Conservation (phyloP, 2,113 vertebrate species). For the Semnornis frantzii region DNA sequence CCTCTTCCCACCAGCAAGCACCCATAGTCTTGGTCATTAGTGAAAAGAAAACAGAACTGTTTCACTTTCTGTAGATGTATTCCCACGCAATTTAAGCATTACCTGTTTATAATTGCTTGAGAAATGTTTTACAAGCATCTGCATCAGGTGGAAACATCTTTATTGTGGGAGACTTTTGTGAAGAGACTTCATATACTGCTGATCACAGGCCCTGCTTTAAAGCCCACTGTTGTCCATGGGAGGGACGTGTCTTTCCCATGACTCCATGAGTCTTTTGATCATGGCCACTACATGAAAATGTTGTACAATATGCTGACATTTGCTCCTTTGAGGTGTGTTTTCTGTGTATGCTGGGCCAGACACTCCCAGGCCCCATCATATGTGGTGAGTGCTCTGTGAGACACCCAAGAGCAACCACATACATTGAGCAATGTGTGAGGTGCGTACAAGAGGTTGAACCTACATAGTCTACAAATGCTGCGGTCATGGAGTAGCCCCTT, state of each 20-base stretch:
- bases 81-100: constrained; percentile 51
- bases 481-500: not conserved
- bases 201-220: constrained; percentile 43
- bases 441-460: not conserved
- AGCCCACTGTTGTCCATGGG: constrained; percentile 16
- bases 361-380: accelerated
- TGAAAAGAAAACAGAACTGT: not conserved
- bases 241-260: not conserved
- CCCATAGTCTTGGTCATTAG: not conserved
- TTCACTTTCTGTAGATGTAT: constrained; percentile 11
- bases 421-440: accelerated
- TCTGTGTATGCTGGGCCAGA: accelerated
- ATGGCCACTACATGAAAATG: not conserved
- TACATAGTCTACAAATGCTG: not conserved
- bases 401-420: not conserved
- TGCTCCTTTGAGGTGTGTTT: not conserved
- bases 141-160: constrained; percentile 45
- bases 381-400: not conserved
- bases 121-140: constrained; percentile 59
- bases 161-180: constrained; percentile 48
- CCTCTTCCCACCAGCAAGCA: constrained; percentile 18
- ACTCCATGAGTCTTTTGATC: constrained; percentile 15
- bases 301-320: not conserved
- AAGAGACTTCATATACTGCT: not conserved
- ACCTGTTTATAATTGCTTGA: constrained; percentile 66